These are phyloP conservation scores for Campylomormyrus tamandua DNA, from an alignment of 2,113 vertebrate genomes.

Conservation along the genomic window DNA sequence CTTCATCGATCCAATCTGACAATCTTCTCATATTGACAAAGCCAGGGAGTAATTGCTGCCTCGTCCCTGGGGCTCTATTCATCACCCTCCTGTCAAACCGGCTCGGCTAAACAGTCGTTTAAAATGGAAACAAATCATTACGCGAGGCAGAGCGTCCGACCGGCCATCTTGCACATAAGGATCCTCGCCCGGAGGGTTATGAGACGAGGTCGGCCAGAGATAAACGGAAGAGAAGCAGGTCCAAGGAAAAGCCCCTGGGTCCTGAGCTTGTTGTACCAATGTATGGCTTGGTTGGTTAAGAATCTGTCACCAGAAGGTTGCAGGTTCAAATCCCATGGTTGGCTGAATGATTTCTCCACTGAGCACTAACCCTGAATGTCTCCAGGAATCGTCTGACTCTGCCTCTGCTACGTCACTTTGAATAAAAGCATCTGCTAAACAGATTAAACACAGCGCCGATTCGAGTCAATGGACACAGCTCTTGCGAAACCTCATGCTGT, in stretches of 20 bases:
- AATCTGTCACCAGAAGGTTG: background rate
- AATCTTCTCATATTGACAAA: slow-evolving; percentile 47
- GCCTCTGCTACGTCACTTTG: background rate
- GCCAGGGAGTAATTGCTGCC: slow-evolving; percentile 34
- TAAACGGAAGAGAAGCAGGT: background rate
- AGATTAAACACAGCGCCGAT: background rate
- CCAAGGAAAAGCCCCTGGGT: background rate
- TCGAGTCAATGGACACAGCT: background rate
- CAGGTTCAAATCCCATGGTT: background rate
- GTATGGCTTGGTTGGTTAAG: background rate
- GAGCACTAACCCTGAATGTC: background rate
- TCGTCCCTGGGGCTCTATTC: slow-evolving; percentile 38
- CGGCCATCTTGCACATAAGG: background rate
- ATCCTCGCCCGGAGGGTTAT: background rate
- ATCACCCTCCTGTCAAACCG: slow-evolving; percentile 40
- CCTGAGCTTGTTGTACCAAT: background rate
- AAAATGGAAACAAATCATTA: slow-evolving; percentile 49
- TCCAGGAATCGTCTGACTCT: background rate
- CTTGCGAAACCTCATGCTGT: background rate
- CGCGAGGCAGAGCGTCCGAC: slow-evolving; percentile 24
- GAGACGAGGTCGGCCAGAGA: background rate
- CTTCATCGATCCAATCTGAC: slow-evolving; percentile 48
- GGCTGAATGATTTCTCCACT: background rate
- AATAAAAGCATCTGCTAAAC: background rate
- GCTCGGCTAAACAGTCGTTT: slow-evolving; percentile 46